A percentile compares a stretch with the other conserved stretches of the same genome.
Evolutionary conservation across 1,140 invertebrate genomes (phyloP).

Genomic region (Drosophila grimshawi): DNA sequence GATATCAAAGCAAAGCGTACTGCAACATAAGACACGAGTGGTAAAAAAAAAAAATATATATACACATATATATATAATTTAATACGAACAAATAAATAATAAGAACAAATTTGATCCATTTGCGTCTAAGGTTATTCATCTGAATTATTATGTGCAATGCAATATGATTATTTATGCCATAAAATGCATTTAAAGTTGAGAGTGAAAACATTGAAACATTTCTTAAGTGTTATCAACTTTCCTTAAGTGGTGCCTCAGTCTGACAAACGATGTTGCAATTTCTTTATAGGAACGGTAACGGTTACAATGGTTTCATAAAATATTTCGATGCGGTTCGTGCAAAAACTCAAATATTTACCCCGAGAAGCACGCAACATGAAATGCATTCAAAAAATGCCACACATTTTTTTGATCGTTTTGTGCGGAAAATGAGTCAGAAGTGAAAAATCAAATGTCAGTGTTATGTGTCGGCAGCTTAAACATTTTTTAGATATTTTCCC

Average conservation of each 20-base stretch:
- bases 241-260: not conserved
- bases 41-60: not conserved
- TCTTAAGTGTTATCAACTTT: not conserved
- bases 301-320: constrained; percentile 9
- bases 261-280: not conserved
- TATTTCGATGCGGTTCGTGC: constrained; percentile 11
- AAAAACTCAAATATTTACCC: not conserved
- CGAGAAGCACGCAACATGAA: constrained; percentile 29
- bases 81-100: constrained; percentile 5
- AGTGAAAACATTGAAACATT: not conserved
- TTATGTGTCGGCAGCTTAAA: constrained; percentile 55
- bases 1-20: constrained; percentile 53
- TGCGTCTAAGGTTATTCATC: too few relatives aligned
- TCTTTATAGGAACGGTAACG: not conserved
- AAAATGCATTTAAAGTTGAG: too few relatives aligned
- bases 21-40: constrained; percentile 30
- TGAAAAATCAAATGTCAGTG: constrained; percentile 53
- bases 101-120: constrained; percentile 11
- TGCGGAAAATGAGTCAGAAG: constrained; percentile 46
- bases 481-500: constrained; percentile 41
- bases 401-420: not conserved
- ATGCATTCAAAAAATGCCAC: constrained; percentile 49
- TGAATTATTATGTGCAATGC: too few relatives aligned
- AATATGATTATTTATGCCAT: too few relatives aligned
- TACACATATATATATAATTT: not conserved